A percentile compares a stretch with the other conserved stretches of the same genome.
Evolutionary conservation across 2,888 invertebrate genomes (phyloP).

Genomic region (Drosophila acutilabella): DNA sequence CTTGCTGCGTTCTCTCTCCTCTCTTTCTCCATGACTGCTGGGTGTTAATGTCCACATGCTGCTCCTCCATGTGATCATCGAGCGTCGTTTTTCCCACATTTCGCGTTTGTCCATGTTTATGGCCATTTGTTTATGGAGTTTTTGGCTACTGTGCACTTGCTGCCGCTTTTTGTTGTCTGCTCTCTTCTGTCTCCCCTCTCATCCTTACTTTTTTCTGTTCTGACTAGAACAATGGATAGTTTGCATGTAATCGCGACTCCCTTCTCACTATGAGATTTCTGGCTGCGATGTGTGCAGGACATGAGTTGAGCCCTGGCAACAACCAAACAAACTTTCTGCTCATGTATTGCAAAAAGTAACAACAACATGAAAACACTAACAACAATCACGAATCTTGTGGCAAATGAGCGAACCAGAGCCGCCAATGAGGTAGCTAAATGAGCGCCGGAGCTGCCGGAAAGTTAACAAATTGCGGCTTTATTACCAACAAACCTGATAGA

Average conservation of each 20-base stretch:
- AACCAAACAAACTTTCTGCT: constrained; percentile 27
- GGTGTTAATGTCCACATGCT: constrained; percentile 67
- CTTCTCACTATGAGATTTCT: constrained; percentile 46
- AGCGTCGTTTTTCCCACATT: constrained; percentile 72
- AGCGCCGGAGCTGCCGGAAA: constrained; percentile 58
- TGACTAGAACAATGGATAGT: constrained; percentile 73
- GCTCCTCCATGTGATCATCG: constrained; percentile 34
- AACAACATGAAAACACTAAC: constrained; percentile 35
- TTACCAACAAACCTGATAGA: constrained; percentile 78
- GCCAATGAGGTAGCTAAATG: constrained; percentile 81
- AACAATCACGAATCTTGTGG: constrained; percentile 65
- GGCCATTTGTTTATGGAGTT: constrained; percentile 67
- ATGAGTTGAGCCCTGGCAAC: constrained; percentile 42
- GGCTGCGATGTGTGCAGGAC: constrained; percentile 64
- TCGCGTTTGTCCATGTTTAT: constrained; percentile 55
- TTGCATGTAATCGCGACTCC: constrained; percentile 68
- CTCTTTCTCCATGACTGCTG: constrained; percentile 20
- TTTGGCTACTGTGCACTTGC: constrained; percentile 71
- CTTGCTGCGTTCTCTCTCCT: constrained; percentile 20
- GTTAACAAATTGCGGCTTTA: constrained; percentile 80
- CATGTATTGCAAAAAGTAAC: constrained; percentile 34
- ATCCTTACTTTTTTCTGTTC: background rate
- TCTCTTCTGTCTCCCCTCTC: background rate
- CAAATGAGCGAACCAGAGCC: constrained; percentile 75
- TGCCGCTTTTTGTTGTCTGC: constrained; percentile 15